A percentile compares a stretch with the other conserved stretches of the same genome.
These are phyloP conservation scores for Bombus difficillimus DNA, from an alignment of 1,140 invertebrate genomes.

Conservation along the genomic window DNA sequence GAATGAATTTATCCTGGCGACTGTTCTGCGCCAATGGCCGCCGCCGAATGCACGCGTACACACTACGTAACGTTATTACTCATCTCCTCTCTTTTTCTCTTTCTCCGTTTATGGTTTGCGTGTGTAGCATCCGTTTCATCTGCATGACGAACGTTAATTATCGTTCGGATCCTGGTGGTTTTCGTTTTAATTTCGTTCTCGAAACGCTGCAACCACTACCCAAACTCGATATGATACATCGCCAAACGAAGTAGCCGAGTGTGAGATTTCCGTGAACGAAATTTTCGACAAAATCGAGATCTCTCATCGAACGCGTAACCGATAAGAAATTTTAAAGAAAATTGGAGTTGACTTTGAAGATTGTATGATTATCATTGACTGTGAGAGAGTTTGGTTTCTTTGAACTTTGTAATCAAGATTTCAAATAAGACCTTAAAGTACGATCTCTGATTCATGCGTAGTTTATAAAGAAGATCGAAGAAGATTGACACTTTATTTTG, in stretches of 20 bases:
- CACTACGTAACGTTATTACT: slow-evolving; percentile 26
- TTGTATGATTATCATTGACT: background rate
- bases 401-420: background rate
- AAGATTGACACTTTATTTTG: background rate
- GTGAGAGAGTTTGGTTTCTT: background rate
- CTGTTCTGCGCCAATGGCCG: slow-evolving; percentile 39
- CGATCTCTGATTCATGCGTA: background rate
- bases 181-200: background rate
- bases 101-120: background rate
- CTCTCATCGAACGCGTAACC: background rate
- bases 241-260: background rate
- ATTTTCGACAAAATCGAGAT: background rate
- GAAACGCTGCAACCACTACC: background rate
- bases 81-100: background rate
- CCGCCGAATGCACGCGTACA: background rate
- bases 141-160: slow-evolving; percentile 39
- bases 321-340: background rate
- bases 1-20: slow-evolving; percentile 63
- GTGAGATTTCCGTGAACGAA: background rate
- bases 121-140: slow-evolving; percentile 1
- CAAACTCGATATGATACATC: background rate
- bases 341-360: background rate
- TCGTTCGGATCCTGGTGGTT: background rate
- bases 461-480: background rate
- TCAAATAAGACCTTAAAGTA: background rate